Evolutionary conservation across 1,140 invertebrate genomes (phyloP).

Genomic region (Lerema accius): DNA sequence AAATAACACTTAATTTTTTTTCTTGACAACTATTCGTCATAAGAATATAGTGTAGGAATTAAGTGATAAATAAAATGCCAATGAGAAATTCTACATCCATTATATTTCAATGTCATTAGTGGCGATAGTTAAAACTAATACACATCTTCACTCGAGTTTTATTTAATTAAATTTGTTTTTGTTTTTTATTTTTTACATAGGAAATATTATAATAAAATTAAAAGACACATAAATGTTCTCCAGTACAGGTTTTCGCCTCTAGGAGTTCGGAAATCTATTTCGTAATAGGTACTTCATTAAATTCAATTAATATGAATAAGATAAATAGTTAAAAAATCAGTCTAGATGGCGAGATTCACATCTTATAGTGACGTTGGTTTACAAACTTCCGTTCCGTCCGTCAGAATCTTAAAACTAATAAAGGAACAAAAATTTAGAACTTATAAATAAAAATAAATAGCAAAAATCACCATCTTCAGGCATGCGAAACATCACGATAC

Average conservation of each 20-base stretch:
- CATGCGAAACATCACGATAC: background rate
- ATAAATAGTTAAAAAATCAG: constrained; percentile 64
- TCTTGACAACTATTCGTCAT: too few relatives aligned
- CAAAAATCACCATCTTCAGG: constrained; percentile 27
- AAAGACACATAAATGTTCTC: constrained; percentile 42
- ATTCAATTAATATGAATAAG: constrained; percentile 2
- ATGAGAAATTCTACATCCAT: constrained; percentile 78
- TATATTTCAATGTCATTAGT: constrained; percentile 79
- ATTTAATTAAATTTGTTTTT: constrained; percentile 47
- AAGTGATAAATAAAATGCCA: constrained; percentile 58
- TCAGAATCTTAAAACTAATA: constrained; percentile 57
- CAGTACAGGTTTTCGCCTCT: too few relatives aligned
- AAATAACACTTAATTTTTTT: too few relatives aligned
- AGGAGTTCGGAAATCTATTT: too few relatives aligned
- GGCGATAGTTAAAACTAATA: constrained; percentile 75
- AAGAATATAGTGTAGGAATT: too few relatives aligned
- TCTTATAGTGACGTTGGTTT: constrained; percentile 54
- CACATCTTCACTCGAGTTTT: constrained; percentile 62
- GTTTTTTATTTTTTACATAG: constrained; percentile 45
- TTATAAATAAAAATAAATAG: constrained; percentile 48
- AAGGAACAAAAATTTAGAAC: constrained; percentile 59
- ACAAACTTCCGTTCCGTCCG: constrained; percentile 38
- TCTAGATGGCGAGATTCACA: constrained; percentile 62
- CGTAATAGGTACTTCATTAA: background rate
- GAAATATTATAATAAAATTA: constrained; percentile 40